Evolutionary conservation across 2,797 vertebrate genomes (phyloP).

Genomic region (Pelobates cultripes): DNA sequence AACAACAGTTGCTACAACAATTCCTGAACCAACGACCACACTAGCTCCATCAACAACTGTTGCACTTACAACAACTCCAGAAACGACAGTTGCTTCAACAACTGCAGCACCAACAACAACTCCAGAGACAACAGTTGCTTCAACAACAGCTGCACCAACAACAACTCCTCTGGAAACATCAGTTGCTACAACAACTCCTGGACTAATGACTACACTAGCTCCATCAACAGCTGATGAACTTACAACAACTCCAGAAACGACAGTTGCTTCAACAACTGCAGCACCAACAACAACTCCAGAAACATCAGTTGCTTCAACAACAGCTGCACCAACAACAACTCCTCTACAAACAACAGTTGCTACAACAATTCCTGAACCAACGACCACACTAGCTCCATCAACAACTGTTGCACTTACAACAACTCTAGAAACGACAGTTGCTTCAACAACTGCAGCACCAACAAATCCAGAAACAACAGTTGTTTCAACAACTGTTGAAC

Average conservation of each 20-base stretch:
- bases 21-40: neutral
- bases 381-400: neutral
- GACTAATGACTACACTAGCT: too few relatives aligned
- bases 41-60: neutral
- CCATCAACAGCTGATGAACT: too few relatives aligned
- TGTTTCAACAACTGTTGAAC: neutral
- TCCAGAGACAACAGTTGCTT: neutral
- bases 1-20: neutral
- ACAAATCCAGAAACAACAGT: neutral
- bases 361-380: neutral
- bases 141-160: neutral
- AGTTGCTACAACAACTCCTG: neutral
- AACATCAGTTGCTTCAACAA: neutral
- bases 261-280: too few relatives aligned
- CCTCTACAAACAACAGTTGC: neutral
- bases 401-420: neutral
- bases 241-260: neutral
- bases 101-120: neutral
- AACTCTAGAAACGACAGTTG: neutral
- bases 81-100: neutral
- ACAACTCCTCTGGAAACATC: neutral
- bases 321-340: neutral
- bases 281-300: neutral
- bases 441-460: neutral
- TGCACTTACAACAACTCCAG: too few relatives aligned